Evolutionary conservation across 2,888 invertebrate genomes (phyloP).

Genomic region (Cordylochernes scorpioides): DNA sequence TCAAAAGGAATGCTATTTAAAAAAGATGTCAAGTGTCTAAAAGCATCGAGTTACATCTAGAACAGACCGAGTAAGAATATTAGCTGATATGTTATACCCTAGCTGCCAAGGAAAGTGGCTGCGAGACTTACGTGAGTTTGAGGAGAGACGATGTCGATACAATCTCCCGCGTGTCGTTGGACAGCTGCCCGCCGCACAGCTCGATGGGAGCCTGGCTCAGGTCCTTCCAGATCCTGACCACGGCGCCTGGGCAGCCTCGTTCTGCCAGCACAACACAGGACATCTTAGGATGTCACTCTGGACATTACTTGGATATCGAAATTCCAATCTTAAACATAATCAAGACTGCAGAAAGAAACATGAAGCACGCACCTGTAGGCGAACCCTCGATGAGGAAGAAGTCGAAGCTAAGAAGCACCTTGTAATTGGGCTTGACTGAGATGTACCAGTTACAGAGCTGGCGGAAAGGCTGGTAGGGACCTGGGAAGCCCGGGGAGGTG

Average conservation of each 20-base stretch:
- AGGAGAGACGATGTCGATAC: slow-evolving; percentile 12
- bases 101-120: not conserved
- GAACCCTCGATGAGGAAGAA: slow-evolving; percentile 80
- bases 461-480: slow-evolving; percentile 45
- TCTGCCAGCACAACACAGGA: slow-evolving; percentile 2
- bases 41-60: no score
- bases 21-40: no score
- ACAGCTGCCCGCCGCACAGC: slow-evolving; percentile 57
- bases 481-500: slow-evolving; percentile 67
- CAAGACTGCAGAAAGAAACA: not conserved
- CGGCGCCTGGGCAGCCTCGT: slow-evolving; percentile 67
- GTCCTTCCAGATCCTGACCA: slow-evolving; percentile 63
- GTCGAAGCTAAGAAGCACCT: slow-evolving; percentile 69
- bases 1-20: no score
- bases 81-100: no score
- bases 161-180: slow-evolving; percentile 18
- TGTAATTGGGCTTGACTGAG: slow-evolving; percentile 52
- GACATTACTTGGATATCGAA: not conserved
- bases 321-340: not conserved
- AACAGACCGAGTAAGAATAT: no score
- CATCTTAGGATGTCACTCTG: not conserved
- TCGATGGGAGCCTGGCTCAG: slow-evolving; percentile 51
- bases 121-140: slow-evolving; percentile 13
- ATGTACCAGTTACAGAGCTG: slow-evolving; percentile 92
- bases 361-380: slow-evolving; percentile 37